Conservation (phyloP, 2,888 invertebrate species). For the Aporophyla lueneburgensis region DNA sequence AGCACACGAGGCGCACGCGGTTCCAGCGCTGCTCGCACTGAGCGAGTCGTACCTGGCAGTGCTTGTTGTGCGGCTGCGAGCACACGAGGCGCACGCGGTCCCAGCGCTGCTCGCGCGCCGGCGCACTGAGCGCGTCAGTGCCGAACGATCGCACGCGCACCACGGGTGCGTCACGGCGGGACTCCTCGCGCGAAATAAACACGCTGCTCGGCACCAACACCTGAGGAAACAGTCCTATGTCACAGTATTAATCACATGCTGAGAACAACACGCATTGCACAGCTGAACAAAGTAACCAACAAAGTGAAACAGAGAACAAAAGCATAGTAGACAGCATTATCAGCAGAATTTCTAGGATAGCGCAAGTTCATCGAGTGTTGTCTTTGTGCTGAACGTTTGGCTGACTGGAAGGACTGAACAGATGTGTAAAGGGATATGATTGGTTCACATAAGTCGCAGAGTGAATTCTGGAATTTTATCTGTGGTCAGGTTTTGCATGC, state of each 20-base stretch:
- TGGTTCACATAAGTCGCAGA: neutral
- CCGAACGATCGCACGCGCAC: conserved; percentile 95
- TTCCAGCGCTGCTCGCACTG: too few species aligned
- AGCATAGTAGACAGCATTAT: too few species aligned
- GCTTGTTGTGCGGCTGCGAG: conserved; percentile 96
- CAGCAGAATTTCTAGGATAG: neutral
- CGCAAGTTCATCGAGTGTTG: neutral
- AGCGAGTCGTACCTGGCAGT: conserved; percentile 87
- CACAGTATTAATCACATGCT: neutral
- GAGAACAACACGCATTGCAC: neutral
- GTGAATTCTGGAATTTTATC: neutral
- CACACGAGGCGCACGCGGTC: conserved; percentile 96
- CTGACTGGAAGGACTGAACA: neutral
- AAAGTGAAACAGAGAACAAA: too few species aligned
- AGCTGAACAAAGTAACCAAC: too few species aligned
- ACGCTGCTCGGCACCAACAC: conserved; percentile 94
- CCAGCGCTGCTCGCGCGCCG: conserved; percentile 92
- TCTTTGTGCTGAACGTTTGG: neutral
- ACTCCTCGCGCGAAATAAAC: conserved; percentile 94
- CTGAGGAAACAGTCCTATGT: conserved; percentile 77
- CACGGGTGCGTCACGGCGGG: conserved; percentile 90
- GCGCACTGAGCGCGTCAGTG: conserved; percentile 90
- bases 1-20: too few species aligned
- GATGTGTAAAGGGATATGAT: neutral
- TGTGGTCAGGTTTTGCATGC: neutral